Evolutionary conservation across 2,888 invertebrate genomes (phyloP), one percentile per base, ranked within the genome.

Genomic region (Noctua comes): DNA sequence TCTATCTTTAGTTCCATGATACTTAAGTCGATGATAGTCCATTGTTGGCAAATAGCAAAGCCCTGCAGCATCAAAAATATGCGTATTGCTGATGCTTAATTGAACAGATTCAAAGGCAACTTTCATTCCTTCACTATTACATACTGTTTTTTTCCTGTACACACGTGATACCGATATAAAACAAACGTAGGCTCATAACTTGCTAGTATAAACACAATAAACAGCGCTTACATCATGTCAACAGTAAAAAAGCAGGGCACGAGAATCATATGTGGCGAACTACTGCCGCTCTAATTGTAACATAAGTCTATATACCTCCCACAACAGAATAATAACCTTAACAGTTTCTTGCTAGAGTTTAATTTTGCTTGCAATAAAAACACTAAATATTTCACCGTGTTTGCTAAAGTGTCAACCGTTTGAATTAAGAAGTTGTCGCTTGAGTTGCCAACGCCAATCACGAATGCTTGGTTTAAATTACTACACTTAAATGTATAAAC

Each of bases 391-490:
- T 74, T 59, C 54, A 79, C 76, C 82, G 86, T 87, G 79, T 88
- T 90, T 81, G 85, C 79, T 74, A 59, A 68, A 74, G 76, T 81
- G 86, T 87, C 88, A 89, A 89, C 88, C 86, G 88, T 71, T 86
- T 86, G 88, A 91, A 91, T 91, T 88, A 90, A 88, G 89, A 90
- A 88, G 88, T 88, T 86, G 76, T 77, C 68, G 72, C 68, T 80
- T 83, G 84, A 79, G 79, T 82, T 78, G 80, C 83, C 72, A 73
- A 84, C 73, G 79, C 81, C 83, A 83, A 83, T 74, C 80, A 78
- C 68, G 73, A 69, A 80, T 78, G 86, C 75, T 85, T 85, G 85
- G 85, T 88, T 86, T 70, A 88, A 84, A 86, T 80, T 86, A 83
- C 77, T 78, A 79, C 46, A 65, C 40, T 76, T 83, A 68, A 65